A percentile compares a stretch with the other conserved stretches of the same genome.
Conservation (phyloP, 2,888 invertebrate species). For the Holacanthella duospinosa region DNA sequence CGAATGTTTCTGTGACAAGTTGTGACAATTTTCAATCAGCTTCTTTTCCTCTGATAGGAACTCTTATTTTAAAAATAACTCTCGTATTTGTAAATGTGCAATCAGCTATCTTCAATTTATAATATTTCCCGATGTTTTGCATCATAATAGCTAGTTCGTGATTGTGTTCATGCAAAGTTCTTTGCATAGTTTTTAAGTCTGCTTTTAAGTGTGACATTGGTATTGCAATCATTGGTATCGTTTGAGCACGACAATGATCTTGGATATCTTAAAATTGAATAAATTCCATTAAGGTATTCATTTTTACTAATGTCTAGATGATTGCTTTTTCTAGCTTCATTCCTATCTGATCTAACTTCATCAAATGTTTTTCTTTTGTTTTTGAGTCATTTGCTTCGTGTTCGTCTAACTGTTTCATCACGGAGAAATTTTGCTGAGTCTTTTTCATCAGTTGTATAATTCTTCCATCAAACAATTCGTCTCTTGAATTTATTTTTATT, state of each 20-base stretch:
- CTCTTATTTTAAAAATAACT: neutral
- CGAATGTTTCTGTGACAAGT: neutral
- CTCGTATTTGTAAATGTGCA: neutral
- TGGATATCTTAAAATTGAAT: neutral
- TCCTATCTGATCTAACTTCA: too few species aligned
- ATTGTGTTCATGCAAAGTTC: neutral
- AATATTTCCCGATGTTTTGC: neutral
- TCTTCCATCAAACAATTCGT: too few species aligned
- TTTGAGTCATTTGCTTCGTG: too few species aligned
- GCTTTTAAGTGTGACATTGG: neutral
- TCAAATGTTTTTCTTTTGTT: too few species aligned
- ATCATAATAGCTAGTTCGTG: neutral
- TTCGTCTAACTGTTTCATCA: too few species aligned
- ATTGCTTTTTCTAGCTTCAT: too few species aligned
- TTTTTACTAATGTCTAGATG: too few species aligned
- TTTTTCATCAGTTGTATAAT: too few species aligned
- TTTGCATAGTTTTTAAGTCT: neutral
- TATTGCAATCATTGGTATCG: neutral
- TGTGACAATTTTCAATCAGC: neutral
- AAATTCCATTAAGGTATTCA: too few species aligned
- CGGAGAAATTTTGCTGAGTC: too few species aligned
- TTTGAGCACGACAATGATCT: neutral
- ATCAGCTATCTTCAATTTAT: neutral
- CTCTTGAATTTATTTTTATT: neutral
- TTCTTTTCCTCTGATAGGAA: neutral